A percentile compares a stretch with the other conserved stretches of the same genome.
Evolutionary conservation across 2,888 invertebrate species (phyloP).

Genomic region (Leucophenga maculata): DNA sequence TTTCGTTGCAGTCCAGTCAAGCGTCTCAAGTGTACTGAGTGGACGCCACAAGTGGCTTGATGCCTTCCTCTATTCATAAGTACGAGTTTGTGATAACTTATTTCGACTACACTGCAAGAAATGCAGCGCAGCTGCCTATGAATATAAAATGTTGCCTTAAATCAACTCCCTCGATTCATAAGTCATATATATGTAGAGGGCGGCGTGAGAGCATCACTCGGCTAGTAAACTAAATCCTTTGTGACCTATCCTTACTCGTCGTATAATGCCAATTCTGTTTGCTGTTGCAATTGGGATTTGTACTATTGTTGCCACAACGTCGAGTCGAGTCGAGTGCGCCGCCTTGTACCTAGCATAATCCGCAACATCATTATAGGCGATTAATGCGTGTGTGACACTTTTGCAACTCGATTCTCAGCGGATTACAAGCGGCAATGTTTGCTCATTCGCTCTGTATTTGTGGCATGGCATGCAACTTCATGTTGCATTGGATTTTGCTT

Average conservation of each 20-base stretch:
- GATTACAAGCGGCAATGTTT: slow-evolving; percentile 25
- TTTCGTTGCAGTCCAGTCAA: slow-evolving; percentile 11
- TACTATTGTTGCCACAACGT: not conserved
- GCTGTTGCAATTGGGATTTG: not conserved
- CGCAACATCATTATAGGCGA: slow-evolving; percentile 20
- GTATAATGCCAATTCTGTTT: not conserved
- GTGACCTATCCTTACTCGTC: slow-evolving; percentile 1
- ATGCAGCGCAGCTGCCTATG: not conserved
- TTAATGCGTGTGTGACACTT: slow-evolving; percentile 27
- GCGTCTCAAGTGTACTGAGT: slow-evolving; percentile 18
- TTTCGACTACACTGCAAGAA: not conserved
- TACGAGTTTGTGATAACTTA: slow-evolving; percentile 1
- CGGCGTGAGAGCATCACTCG: not conserved
- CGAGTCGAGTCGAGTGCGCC: not conserved
- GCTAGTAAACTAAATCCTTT: not conserved
- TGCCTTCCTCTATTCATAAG: no score
- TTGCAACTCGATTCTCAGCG: slow-evolving; percentile 25
- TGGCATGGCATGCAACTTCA: no score
- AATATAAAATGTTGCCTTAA: not conserved
- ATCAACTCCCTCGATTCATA: not conserved
- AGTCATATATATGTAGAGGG: not conserved
- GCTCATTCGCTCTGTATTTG: not conserved
- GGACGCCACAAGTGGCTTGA: slow-evolving; percentile 14
- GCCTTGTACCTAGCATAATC: not conserved
- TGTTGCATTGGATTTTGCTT: slow-evolving; percentile 11